Base-by-base conservation (phyloP, 2,113 vertebrate genomes). In the Entomyzon cyanotis region DNA sequence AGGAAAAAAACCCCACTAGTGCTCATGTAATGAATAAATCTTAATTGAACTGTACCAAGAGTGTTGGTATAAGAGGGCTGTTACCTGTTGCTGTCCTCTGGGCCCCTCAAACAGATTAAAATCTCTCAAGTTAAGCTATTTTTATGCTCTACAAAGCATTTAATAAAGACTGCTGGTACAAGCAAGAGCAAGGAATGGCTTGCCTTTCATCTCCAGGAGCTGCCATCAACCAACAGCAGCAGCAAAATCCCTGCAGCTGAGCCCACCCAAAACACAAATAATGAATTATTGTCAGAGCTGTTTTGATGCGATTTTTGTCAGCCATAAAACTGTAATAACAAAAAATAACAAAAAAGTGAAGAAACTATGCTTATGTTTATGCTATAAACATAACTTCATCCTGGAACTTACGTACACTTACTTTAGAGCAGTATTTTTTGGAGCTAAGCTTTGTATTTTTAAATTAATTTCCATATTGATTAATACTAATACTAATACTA, bases 361-460 rank as follows among this genome's bases (percentile, higher is more conserved):
- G n/a, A n/a, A n/a, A n/a, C n/a, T n/a, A n/a, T n/a, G n/a, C n/a
- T n/a, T n/a, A n/a, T n/a, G n/a, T n/a, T n/a, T n/a, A n/a, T n/a
- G n/a, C 25, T 81, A 10, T 24, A 69, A 23, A 33, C 2, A 9
- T 15, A 39, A 3, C 17, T 94, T 12, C 25, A 62, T 49, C 20
- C 9, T 55, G 39, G 25, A 55, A 75, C 5, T 44, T 58, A 27
- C 0, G 4, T 6, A 47, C 10, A 22, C 3, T 3, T 46, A 31
- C 13, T 77, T 73, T 65, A 62, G 13, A 65, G 25, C 19, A n/a
- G 0, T 55, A 20, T 10, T 44, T 90, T 89, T 62, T 68, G 5
- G 23, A 39, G 27, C 18, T 23, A 65, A 69, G 27, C 4, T 0
- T 12, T 33, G 31, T 21, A 82, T 64, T 94, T 35, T 52, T 2